These are phyloP conservation scores for Macrotus californicus DNA, from an alignment of 2,113 vertebrate genomes.

Conservation along the genomic window DNA sequence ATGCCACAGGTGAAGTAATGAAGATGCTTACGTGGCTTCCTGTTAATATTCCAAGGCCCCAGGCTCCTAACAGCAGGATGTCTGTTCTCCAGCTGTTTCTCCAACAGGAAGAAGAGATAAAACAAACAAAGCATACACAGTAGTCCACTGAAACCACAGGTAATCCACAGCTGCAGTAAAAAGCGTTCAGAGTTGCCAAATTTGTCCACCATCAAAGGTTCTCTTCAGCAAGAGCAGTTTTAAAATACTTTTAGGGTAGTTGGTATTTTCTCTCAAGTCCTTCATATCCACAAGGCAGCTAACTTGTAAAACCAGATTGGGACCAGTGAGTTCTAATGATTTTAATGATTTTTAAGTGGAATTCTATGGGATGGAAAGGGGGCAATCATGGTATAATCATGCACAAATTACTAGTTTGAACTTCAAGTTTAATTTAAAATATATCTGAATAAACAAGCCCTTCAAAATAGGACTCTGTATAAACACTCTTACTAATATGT, in stretches of 20 bases:
- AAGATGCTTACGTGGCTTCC: constrained; percentile 69
- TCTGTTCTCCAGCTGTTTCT: constrained; percentile 72
- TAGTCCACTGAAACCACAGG: constrained; percentile 66
- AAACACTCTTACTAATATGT: neutral
- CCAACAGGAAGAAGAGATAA: constrained; percentile 64
- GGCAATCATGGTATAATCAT: neutral
- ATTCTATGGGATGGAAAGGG: neutral
- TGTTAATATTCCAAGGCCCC: constrained; percentile 57
- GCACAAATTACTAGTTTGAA: neutral
- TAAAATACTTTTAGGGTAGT: neutral
- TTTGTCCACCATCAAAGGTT: neutral
- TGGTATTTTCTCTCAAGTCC: constrained; percentile 29
- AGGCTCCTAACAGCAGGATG: constrained; percentile 61
- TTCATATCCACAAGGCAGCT: neutral
- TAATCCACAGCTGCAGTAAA: constrained; percentile 56
- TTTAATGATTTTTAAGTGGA: constrained; percentile 10
- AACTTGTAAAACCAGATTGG: neutral
- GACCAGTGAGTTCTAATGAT: neutral
- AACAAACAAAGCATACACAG: constrained; percentile 66
- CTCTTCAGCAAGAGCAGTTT: neutral
- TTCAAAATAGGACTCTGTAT: neutral
- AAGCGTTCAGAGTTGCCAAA: constrained; percentile 32
- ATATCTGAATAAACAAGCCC: neutral
- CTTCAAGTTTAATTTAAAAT: constrained; percentile 30
- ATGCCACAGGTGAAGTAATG: constrained; percentile 68